Evolutionary conservation across 2,888 invertebrate genomes (phyloP), one percentile per base, ranked within the genome.

Genomic region (Amiota minor): DNA sequence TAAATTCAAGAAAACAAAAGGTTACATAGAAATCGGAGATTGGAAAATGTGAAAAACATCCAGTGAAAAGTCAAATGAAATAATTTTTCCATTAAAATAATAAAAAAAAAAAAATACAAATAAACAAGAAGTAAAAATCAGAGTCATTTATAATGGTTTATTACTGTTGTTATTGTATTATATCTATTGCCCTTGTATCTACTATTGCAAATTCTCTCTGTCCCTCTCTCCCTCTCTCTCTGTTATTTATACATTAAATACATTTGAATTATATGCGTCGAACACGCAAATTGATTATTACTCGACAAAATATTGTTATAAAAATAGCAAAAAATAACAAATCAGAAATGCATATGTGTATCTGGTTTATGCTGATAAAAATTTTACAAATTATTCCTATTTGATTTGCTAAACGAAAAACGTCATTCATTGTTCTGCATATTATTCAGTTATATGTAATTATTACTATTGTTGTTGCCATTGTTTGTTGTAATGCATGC

Each of bases 381-480:
- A 72, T 77, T 75, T 75, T 84, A 82, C 84, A 84, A 84, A 83
- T 84, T 81, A 84, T 84, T 84, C 77, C 77, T 83, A 85, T 85
- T 83, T 83, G 86, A 83, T 85, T 86, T 83, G 77, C 74, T 80
- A 83, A 83, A 80, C 83, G 86, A 77, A 35, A 35, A 35, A 83
- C 81, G 83, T 78, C 86, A 85, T 83, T 83, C 85, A 80, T 86
- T 85, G 78, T 23, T 23, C 45, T 62, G 45, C n/a, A 12, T 11
- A 35, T 62, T 62, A 62, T 35, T 62, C 45, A 62, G 62, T 14
- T 62, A 35, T 35, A 35, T 8, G 2, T 4, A 6, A 6, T 35
- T 35, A 6, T 35, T 4, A 8, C 9, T 11, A 20, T 20, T 20
- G 18, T 4, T 59, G 3, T 59, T 59, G 20, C 18, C n/a, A 11